Conservation (phyloP, 2,797 vertebrate species). For the Chlorospingus flavigularis region DNA sequence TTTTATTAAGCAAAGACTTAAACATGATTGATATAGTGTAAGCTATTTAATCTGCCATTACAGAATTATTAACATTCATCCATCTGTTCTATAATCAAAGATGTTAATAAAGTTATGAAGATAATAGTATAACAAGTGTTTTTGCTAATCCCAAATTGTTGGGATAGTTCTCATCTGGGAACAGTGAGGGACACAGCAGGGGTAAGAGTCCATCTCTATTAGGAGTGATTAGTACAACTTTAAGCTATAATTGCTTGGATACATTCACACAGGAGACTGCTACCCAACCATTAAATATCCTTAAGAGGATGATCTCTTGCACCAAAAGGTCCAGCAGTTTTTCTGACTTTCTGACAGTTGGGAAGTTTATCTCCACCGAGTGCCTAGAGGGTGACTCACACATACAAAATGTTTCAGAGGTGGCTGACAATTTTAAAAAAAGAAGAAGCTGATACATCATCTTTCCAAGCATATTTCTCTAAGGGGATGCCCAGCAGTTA, state of each 20-base stretch:
- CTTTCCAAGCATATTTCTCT: not conserved
- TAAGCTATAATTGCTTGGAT: constrained; percentile 63
- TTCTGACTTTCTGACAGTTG: constrained; percentile 38
- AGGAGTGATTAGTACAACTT: constrained; percentile 62
- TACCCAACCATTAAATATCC: constrained; percentile 40
- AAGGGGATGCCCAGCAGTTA: not conserved
- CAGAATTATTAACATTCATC: constrained; percentile 77
- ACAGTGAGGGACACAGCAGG: constrained; percentile 59
- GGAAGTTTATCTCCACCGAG: constrained; percentile 22
- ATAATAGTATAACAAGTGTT: constrained; percentile 62
- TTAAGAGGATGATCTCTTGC: constrained; percentile 63
- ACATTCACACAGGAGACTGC: constrained; percentile 46
- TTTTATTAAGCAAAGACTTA: constrained; percentile 75
- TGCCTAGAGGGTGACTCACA: not conserved
- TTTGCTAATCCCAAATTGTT: constrained; percentile 62
- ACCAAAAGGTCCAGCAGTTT: constrained; percentile 41
- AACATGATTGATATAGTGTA: constrained; percentile 79
- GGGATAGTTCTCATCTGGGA: constrained; percentile 59
- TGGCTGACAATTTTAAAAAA: not conserved
- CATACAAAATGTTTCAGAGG: not conserved
- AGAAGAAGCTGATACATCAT: not conserved
- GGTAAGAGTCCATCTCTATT: constrained; percentile 61
- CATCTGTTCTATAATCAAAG: constrained; percentile 79
- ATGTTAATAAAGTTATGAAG: constrained; percentile 69
- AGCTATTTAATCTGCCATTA: constrained; percentile 81